Conservation (phyloP, 2,113 vertebrate species). For the Ophthalmolycus amberensis region DNA sequence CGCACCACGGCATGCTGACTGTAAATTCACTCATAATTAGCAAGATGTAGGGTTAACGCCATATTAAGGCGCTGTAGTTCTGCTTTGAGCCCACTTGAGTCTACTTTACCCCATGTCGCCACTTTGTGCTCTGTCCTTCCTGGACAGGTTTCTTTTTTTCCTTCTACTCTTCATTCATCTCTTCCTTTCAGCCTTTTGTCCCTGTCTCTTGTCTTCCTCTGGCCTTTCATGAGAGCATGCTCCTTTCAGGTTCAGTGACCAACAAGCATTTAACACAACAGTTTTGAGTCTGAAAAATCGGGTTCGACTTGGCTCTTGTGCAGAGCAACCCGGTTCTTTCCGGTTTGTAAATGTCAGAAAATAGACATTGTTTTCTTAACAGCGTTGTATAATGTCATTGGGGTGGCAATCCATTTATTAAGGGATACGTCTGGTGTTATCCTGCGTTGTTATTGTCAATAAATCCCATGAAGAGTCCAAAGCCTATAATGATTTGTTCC, state of each 20-base stretch:
- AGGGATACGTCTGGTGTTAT: not conserved
- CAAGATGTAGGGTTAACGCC: not conserved
- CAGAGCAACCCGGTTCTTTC: slow-evolving; percentile 38
- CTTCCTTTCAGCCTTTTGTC: slow-evolving; percentile 58
- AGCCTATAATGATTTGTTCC: not conserved
- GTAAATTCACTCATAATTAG: not conserved
- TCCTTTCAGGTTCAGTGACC: slow-evolving; percentile 74
- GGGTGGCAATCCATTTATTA: not conserved
- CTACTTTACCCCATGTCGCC: slow-evolving; percentile 27
- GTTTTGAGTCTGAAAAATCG: slow-evolving; percentile 44
- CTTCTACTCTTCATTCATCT: slow-evolving; percentile 43
- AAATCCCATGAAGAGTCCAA: not conserved
- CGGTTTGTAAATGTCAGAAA: slow-evolving; percentile 27
- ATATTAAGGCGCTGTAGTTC: not conserved
- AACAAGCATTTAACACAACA: slow-evolving; percentile 54
- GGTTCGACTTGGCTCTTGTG: slow-evolving; percentile 35
- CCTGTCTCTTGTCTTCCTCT: slow-evolving; percentile 56
- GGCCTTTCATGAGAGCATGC: slow-evolving; percentile 58
- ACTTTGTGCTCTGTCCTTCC: slow-evolving; percentile 52
- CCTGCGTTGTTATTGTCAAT: not conserved
- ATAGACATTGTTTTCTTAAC: not conserved
- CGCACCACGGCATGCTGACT: not conserved
- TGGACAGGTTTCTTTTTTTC: slow-evolving; percentile 3
- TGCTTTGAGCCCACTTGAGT: not conserved
- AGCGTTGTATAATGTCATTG: not conserved